Percentiles rank a stretch among this genome's conserved stretches.
Conservation (phyloP, 2,797 vertebrate genomes). For the Lithobates pipiens region DNA sequence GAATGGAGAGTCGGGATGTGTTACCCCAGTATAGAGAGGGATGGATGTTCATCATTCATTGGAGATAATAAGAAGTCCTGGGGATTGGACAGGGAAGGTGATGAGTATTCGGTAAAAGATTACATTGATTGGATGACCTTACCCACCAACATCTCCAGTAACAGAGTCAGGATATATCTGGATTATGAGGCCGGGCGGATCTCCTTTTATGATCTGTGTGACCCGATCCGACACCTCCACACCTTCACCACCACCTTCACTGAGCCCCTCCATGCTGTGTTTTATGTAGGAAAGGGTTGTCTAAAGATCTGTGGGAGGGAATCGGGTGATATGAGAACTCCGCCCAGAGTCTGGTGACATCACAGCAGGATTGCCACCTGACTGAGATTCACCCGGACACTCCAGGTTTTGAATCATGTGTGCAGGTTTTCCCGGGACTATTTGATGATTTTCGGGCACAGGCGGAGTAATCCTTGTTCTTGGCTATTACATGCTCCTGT, state of each 20-base stretch:
- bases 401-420: too few relatives aligned
- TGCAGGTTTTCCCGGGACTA: too few relatives aligned
- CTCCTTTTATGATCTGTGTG: slow-evolving; percentile 17
- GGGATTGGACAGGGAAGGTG: neutral
- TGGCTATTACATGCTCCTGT: too few relatives aligned
- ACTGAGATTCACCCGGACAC: too few relatives aligned
- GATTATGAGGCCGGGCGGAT: neutral
- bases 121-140: neutral
- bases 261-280: too few relatives aligned
- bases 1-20: neutral
- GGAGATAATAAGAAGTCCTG: slow-evolving; percentile 44
- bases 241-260: too few relatives aligned
- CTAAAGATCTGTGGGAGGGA: too few relatives aligned
- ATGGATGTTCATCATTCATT: neutral
- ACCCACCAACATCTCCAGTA: neutral
- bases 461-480: too few relatives aligned
- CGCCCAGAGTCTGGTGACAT: neutral
- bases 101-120: slow-evolving; percentile 4
- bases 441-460: too few relatives aligned
- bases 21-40: slow-evolving; percentile 37
- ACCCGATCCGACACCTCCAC: neutral
- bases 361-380: neutral
- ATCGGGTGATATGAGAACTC: too few relatives aligned
- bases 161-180: neutral
- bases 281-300: too few relatives aligned